Conservation (phyloP, 2,888 invertebrate genomes). For the Melangyna quadrimaculata region DNA sequence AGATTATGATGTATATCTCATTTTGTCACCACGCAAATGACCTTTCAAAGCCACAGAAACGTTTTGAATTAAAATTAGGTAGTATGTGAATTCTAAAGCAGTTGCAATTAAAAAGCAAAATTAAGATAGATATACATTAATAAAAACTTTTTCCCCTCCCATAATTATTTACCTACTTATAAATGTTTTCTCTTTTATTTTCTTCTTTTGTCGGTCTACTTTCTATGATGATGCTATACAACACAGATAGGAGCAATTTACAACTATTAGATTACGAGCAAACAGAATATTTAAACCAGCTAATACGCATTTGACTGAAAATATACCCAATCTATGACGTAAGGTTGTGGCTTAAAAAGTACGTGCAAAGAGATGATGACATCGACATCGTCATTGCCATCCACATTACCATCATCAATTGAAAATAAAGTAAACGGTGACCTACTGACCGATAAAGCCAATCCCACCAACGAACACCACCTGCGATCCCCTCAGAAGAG, state of each 20-base stretch:
- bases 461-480: conserved; percentile 27
- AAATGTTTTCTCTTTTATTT: conserved; percentile 47
- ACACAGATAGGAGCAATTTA: conserved; percentile 28
- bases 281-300: conserved; percentile 36
- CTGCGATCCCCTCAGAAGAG: conserved; percentile 36
- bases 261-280: conserved; percentile 44
- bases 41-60: conserved; percentile 29
- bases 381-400: conserved; percentile 53
- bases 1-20: neutral
- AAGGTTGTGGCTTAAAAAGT: conserved; percentile 17
- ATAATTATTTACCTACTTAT: conserved; percentile 29
- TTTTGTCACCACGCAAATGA: conserved; percentile 32
- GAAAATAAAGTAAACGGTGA: conserved; percentile 28
- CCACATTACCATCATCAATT: neutral
- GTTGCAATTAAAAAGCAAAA: conserved; percentile 18
- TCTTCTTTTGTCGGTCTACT: conserved; percentile 50
- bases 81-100: neutral
- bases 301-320: conserved; percentile 14
- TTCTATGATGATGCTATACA: conserved; percentile 55
- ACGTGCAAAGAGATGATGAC: conserved; percentile 59
- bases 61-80: neutral
- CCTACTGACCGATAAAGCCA: conserved; percentile 65
- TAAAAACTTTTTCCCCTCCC: conserved; percentile 33
- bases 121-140: conserved; percentile 3
- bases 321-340: conserved; percentile 54